These are phyloP conservation scores for Ephydatia muelleri DNA, from an alignment of 37 sponge, comb jelly and placozoan species.

Conservation along the genomic window DNA sequence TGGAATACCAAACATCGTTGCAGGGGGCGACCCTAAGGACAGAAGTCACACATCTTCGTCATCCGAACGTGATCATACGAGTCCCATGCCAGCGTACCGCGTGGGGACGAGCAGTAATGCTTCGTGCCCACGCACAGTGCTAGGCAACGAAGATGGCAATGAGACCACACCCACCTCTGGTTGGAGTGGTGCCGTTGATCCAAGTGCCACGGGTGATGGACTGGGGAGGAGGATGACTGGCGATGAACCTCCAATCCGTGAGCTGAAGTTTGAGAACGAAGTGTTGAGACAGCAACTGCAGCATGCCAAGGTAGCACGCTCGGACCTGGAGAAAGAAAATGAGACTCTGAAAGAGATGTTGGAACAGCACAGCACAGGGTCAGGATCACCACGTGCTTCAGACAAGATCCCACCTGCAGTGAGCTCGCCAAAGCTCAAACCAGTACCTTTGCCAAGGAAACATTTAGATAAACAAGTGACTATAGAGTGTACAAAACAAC, in stretches of 20 bases:
- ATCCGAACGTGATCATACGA: not conserved
- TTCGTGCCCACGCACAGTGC: not conserved
- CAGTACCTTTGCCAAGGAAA: not conserved
- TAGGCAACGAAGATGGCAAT: not conserved
- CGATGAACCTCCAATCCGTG: not conserved
- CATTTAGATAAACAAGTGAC: not conserved
- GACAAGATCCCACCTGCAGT: not conserved
- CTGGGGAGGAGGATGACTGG: not conserved
- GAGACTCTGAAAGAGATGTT: not conserved
- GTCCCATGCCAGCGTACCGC: not conserved
- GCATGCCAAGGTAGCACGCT: not conserved
- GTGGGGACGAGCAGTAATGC: not conserved
- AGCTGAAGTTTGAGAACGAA: slow-evolving; percentile 37
- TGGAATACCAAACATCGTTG: not conserved
- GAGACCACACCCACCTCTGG: not conserved
- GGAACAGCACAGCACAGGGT: not conserved
- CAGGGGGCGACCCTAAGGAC: not conserved
- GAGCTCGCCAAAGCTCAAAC: not conserved
- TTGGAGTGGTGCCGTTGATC: not conserved
- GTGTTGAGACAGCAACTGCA: slow-evolving; percentile 14
- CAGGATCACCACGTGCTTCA: not conserved
- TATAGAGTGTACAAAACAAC: not conserved
- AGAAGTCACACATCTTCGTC: not conserved
- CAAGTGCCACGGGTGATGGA: not conserved
- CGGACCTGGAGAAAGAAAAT: not conserved